phyloP scores from a whole-genome alignment of 2,888 invertebrate genomes.

The Andrena minutula region DNA sequence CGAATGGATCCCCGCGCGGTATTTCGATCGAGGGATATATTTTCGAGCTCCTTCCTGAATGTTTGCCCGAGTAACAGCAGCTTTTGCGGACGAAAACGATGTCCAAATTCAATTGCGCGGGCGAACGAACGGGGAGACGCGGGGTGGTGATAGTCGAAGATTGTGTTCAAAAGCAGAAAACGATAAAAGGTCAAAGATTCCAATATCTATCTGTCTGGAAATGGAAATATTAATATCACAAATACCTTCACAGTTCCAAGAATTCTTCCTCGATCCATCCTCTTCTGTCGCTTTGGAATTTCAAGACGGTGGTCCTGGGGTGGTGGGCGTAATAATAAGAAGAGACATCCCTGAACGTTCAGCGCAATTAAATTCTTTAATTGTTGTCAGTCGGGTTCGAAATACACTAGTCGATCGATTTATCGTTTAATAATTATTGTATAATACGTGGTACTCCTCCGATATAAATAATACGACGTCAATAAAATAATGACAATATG shows the following conservation, averaged over 20 bases:
- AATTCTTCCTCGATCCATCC: background rate
- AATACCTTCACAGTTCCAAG: background rate
- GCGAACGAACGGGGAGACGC: background rate
- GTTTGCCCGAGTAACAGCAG: background rate
- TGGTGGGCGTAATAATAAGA: background rate
- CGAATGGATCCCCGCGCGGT: background rate
- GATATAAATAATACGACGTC: slow-evolving; percentile 78
- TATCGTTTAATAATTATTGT: slow-evolving; percentile 76
- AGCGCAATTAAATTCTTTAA: slow-evolving; percentile 80
- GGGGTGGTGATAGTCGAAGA: background rate
- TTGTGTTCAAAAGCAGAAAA: background rate
- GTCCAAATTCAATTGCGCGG: background rate
- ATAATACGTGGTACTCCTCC: slow-evolving; percentile 76
- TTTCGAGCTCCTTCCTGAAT: background rate
- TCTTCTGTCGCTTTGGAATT: background rate
- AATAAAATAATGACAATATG: slow-evolving; percentile 74
- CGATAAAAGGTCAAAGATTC: background rate
- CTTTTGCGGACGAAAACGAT: background rate
- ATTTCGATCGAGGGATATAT: background rate
- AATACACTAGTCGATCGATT: slow-evolving; percentile 78
- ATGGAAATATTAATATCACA: background rate
- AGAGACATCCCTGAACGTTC: slow-evolving; percentile 28
- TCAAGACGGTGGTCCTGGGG: too few relatives aligned
- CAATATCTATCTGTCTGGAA: background rate
- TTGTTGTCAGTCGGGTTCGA: slow-evolving; percentile 79